Percentiles rank a stretch among this genome's conserved stretches.
Conservation (phyloP, 1,140 invertebrate species). For the Penaeus japonicus region DNA sequence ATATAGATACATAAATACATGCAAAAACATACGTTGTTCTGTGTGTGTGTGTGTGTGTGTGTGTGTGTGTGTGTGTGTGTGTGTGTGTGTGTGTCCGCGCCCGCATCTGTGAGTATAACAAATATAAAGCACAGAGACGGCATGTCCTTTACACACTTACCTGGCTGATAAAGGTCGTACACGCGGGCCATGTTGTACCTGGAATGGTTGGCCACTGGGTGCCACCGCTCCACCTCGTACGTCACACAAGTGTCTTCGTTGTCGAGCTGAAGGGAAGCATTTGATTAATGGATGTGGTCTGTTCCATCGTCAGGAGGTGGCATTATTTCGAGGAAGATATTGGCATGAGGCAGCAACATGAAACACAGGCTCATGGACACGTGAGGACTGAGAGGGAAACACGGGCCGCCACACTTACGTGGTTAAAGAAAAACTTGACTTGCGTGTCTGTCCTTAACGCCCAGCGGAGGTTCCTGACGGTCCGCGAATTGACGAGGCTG, state of each 20-base stretch:
- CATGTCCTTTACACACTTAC: conserved; percentile 61
- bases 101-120: background rate
- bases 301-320: too few species aligned
- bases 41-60: background rate
- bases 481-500: conserved; percentile 60
- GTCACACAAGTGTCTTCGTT: conserved; percentile 65
- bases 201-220: conserved; percentile 71
- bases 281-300: background rate
- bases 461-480: conserved; percentile 58
- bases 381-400: background rate
- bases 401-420: conserved; percentile 42
- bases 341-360: background rate
- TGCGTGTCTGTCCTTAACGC: conserved; percentile 53
- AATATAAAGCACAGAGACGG: background rate
- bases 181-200: conserved; percentile 68
- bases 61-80: background rate
- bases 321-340: background rate
- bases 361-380: background rate
- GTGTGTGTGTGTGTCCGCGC: background rate
- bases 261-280: conserved; percentile 59
- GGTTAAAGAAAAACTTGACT: conserved; percentile 59
- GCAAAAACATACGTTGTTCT: background rate
- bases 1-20: background rate
- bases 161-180: conserved; percentile 72
- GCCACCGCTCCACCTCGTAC: conserved; percentile 68